Percentiles rank a stretch among this genome's conserved stretches.
These are phyloP conservation scores for Coturnix japonica DNA, from an alignment of 2,113 vertebrate species.

Conservation along the genomic window DNA sequence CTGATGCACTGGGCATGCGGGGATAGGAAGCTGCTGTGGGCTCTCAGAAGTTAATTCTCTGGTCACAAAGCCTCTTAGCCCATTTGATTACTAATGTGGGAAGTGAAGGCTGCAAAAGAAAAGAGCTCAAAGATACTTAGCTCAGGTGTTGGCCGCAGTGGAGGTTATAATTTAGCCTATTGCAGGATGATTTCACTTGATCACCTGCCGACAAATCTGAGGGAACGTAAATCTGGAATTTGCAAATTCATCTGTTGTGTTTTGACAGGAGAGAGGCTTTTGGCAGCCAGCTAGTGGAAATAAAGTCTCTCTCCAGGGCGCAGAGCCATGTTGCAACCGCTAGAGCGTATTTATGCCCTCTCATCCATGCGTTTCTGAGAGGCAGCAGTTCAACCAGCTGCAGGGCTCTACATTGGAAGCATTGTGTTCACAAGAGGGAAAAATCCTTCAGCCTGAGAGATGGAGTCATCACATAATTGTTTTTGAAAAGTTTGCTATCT, in stretches of 20 bases:
- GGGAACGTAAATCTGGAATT: constrained; percentile 22
- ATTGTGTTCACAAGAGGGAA: neutral
- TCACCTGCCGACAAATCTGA: constrained; percentile 46
- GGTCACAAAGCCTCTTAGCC: neutral
- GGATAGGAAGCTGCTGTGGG: neutral
- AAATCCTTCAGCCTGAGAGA: neutral
- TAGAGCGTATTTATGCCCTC: constrained; percentile 16
- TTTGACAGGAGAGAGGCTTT: constrained; percentile 38
- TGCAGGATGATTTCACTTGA: constrained; percentile 10
- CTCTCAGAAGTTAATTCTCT: neutral
- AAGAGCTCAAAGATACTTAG: neutral
- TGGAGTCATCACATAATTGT: neutral
- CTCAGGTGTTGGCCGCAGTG: neutral
- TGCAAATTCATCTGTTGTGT: constrained; percentile 38
- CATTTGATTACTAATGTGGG: neutral
- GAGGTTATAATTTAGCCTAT: constrained; percentile 23
- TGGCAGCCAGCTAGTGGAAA: constrained; percentile 48
- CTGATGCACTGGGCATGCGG: neutral
- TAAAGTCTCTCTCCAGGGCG: constrained; percentile 39
- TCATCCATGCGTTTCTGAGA: neutral
- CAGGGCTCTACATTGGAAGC: constrained; percentile 3
- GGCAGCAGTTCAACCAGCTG: neutral
- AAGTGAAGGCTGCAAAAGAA: neutral
- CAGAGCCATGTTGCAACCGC: constrained; percentile 36
- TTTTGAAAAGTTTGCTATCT: neutral